Percentiles rank a stretch among this genome's conserved stretches.
phyloP scores from a whole-genome alignment of 1,140 invertebrate genomes.

The Laodelphax striatellus region DNA sequence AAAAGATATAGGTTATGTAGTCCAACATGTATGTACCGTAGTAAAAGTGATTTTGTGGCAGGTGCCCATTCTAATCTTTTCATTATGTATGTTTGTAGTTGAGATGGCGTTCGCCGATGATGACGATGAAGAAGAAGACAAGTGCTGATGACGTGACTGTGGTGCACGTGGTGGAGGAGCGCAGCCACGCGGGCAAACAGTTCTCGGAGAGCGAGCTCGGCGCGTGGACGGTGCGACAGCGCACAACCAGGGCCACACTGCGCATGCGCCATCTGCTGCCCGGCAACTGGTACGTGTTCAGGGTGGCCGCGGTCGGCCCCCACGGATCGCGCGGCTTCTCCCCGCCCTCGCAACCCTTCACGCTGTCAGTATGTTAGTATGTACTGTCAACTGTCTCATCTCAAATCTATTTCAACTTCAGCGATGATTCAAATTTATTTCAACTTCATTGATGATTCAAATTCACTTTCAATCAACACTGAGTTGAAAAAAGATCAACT shows the following conservation, averaged over 20 bases:
- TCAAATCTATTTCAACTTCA: no score
- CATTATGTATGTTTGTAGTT: not conserved
- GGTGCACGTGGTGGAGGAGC: constrained; percentile 40
- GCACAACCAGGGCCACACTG: constrained; percentile 30
- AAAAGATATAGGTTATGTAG: no score
- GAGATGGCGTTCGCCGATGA: not conserved
- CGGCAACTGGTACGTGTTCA: constrained; percentile 63
- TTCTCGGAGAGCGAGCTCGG: constrained; percentile 40
- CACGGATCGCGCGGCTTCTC: constrained; percentile 59
- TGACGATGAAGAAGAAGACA: no score
- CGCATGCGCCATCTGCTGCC: constrained; percentile 46
- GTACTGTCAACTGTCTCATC: constrained; percentile 10
- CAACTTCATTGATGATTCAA: no score
- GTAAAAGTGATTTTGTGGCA: no score
- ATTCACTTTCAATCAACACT: no score
- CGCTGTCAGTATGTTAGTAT: constrained; percentile 30
- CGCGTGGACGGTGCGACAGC: constrained; percentile 33
- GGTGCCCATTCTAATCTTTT: no score
- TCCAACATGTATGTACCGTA: no score
- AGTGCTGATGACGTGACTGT: constrained; percentile 13
- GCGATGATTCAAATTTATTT: no score
- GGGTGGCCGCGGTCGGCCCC: constrained; percentile 56
- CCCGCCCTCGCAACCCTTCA: constrained; percentile 46
- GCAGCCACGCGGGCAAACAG: constrained; percentile 40
- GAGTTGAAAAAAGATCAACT: no score